Evolutionary conservation across 2,113 vertebrate species (phyloP), one percentile per base, ranked within the genome.

Genomic region (Oxyura jamaicensis): DNA sequence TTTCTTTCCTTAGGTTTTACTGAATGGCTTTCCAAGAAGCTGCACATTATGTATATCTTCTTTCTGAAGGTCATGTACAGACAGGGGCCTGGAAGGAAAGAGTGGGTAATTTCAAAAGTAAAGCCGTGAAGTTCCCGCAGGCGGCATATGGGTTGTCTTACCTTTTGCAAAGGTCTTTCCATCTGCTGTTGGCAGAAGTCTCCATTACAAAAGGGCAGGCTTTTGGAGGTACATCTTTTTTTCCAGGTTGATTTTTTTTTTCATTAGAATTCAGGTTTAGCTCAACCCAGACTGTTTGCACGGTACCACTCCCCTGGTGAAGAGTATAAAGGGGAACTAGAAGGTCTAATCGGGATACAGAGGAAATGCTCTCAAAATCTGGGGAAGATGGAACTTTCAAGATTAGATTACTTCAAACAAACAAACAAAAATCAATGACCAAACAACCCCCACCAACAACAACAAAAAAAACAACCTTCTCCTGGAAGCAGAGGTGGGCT

Each of bases 111-210:
- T 95, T 96, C 66, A 84, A 10, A 83, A 90, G 72, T 22, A 80
- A 71, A 78, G 85, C 86, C 76, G 12, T 9, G 15, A 86, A 72
- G 58, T 90, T 94, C 62, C 69, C 66, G 63, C 72, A 92, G 91
- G 88, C 19, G 6, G 86, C 86, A 96, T 95, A 95, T 96, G 93
- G 93, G 91, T 36, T 72, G 75, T 68, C 81, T 94, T 89, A 58
- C 75, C 96, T 96, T 96, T 96, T 83, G 46, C 67, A 97, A 95
- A 97, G 91, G 93, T 97, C 96, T 96, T 96, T 94, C 95, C 59
- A 85, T 96, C 95, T 94, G 86, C 90, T 96, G 18, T 91, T 96
- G 93, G 95, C 92, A 95, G 88, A 94, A 91, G 46, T 83, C 87
- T 96, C 91, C 65, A 73, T 94, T 93, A 86, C 58, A 41, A 96